Conservation (phyloP, 2,797 vertebrate species). For the Nasua narica region DNA sequence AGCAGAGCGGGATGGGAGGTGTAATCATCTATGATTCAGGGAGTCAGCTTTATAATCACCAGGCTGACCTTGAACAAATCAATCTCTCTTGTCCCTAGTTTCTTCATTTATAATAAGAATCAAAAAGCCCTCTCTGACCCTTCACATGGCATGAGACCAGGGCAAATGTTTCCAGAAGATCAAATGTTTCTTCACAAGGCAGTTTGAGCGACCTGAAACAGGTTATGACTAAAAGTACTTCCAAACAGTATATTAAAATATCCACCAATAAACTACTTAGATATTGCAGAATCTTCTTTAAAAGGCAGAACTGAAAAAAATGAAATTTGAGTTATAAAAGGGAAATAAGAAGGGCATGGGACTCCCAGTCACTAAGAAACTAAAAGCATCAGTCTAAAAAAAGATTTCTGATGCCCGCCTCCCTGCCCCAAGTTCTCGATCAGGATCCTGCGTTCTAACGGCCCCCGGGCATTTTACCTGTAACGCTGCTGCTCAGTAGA, state of each 20-base stretch:
- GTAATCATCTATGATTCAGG: not conserved
- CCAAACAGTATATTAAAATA: not conserved
- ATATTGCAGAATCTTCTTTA: not conserved
- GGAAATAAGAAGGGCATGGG: not conserved
- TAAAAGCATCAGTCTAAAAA: not conserved
- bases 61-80: not conserved
- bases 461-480: not conserved
- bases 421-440: not conserved
- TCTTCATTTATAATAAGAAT: constrained; percentile 4
- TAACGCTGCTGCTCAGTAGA: not conserved
- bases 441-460: not conserved
- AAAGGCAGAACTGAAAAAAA: not conserved
- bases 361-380: not conserved
- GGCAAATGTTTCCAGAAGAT: not conserved
- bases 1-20: not conserved
- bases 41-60: not conserved
- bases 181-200: not conserved
- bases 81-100: not conserved
- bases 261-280: constrained; percentile 13
- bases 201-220: constrained; percentile 3
- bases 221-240: not conserved
- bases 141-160: not conserved
- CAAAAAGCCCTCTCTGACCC: not conserved
- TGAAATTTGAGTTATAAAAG: not conserved
- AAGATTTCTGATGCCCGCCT: not conserved